These are phyloP conservation scores for Neomicropteryx cornuta DNA, from an alignment of 1,140 invertebrate genomes.

Conservation along the genomic window DNA sequence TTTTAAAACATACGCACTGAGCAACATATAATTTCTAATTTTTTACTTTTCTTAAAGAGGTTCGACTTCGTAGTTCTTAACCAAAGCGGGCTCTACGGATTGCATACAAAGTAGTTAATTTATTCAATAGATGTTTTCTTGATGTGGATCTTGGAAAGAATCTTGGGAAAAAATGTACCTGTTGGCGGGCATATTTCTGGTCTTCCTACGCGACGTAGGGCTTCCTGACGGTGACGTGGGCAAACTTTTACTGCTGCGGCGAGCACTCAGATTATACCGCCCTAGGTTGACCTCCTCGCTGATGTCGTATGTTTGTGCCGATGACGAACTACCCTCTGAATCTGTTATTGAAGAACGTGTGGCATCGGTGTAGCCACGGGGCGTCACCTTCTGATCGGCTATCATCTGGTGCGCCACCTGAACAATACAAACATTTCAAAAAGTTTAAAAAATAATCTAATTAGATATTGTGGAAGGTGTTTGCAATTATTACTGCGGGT, in stretches of 20 bases:
- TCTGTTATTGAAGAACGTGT: conserved; percentile 19
- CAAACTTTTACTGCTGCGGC: conserved; percentile 55
- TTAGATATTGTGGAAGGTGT: no score
- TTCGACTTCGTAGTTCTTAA: no score
- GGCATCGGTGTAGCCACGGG: conserved; percentile 33
- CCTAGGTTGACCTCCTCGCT: conserved; percentile 9
- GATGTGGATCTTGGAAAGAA: not conserved
- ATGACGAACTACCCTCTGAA: conserved; percentile 11
- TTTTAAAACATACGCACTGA: no score
- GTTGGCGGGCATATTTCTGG: conserved; percentile 22
- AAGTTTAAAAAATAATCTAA: no score
- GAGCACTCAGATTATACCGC: conserved; percentile 25
- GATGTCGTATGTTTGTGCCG: conserved; percentile 19
- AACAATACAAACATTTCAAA: no score
- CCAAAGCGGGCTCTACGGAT: no score
- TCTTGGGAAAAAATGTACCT: conserved; percentile 20
- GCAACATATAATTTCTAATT: no score
- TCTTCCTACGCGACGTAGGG: conserved; percentile 41
- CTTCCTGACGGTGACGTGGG: conserved; percentile 51
- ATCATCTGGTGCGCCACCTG: conserved; percentile 61
- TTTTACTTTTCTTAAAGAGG: no score
- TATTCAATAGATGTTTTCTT: not conserved
- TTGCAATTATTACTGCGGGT: no score
- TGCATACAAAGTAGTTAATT: no score
- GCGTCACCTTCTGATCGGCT: conserved; percentile 23